These are phyloP conservation scores for Crenichthys baileyi DNA, from an alignment of 2,797 vertebrate species.

Conservation along the genomic window DNA sequence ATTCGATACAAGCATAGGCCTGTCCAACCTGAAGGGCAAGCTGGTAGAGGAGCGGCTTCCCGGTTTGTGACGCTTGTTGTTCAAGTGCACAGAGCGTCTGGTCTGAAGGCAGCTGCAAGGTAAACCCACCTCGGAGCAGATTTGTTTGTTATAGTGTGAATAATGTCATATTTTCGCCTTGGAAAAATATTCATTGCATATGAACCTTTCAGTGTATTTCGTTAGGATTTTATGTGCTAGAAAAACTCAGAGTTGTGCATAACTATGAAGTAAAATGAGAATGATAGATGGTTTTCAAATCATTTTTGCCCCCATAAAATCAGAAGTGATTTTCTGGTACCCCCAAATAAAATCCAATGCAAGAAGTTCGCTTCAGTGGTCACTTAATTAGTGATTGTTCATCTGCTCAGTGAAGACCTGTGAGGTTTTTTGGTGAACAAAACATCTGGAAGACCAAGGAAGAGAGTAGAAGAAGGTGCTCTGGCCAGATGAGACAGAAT, in stretches of 20 bases:
- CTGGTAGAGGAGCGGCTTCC: slow-evolving; percentile 71
- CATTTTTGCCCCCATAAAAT: too few relatives aligned
- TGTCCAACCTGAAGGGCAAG: slow-evolving; percentile 61
- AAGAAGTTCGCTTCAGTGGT: too few relatives aligned
- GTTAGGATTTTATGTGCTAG: not conserved
- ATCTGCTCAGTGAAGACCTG: not conserved
- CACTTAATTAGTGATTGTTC: not conserved
- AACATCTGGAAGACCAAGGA: not conserved
- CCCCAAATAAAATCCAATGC: too few relatives aligned
- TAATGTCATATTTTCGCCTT: not conserved
- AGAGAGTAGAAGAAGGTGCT: too few relatives aligned
- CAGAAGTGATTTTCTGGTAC: too few relatives aligned
- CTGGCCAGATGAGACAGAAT: too few relatives aligned
- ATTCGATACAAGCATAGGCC: slow-evolving; percentile 84
- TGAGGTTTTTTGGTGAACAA: not conserved
- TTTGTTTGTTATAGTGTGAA: not conserved
- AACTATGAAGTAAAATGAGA: too few relatives aligned
- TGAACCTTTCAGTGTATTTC: not conserved
- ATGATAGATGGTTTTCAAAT: too few relatives aligned
- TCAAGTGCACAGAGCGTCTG: slow-evolving; percentile 88
- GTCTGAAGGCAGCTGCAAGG: slow-evolving; percentile 93
- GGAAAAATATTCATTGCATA: not conserved
- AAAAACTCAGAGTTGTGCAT: too few relatives aligned
- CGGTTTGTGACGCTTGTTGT: slow-evolving; percentile 83
- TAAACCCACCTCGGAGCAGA: slow-evolving; percentile 43